Base-by-base conservation (phyloP, 2,113 vertebrate species). In the Paramormyrops kingsleyae region DNA sequence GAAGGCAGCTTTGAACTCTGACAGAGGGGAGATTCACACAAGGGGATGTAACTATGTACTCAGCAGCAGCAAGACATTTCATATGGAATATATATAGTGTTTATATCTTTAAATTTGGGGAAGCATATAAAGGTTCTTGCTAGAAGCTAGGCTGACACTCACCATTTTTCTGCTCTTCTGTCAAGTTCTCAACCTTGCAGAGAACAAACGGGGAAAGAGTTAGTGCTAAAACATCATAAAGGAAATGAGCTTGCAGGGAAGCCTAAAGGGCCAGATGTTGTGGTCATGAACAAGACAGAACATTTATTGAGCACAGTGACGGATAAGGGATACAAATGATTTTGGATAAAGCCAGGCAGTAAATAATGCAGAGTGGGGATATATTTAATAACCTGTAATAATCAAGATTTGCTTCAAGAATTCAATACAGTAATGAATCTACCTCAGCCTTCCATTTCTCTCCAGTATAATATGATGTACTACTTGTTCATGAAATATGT, bases 161-260 rank as follows among this genome's bases (percentile, higher is more conserved):
- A 96, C 96, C 96, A 94, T 96, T 96, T 94, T 96, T 96, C 90
- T 96, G 96, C 90, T 96, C 96, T 88, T 96, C 95, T 59, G 96
- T 96, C 90, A 96, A 92, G 93, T 96, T 96, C 91, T 96, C 96
- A 66, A 96, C 96, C 96, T 96, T 88, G 89, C 83, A 77, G 53
- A 80, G 66, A 35, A 88, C n/a, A 70, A 70, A 13, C 21, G 9
- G 19, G 21, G 21, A 92, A 56, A 91, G 70, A 92, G 15, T 80
- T 39, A 42, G 0, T 80, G 6, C 31, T 13, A 80, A 39, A 80
- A 42, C 31, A 42, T 80, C 24, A 66, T 42, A 80, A 35, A 42
- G 74, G 39, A 80, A 42, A 35, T 42, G 74, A 17, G 5, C 31
- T 77, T 35, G 15, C 35, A 42, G 4, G 74, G 27, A 17, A 35